A percentile compares a stretch with the other conserved stretches of the same genome.
These are phyloP conservation scores for Gandaritis pyraliata DNA, from an alignment of 2,888 invertebrate genomes.

Conservation along the genomic window DNA sequence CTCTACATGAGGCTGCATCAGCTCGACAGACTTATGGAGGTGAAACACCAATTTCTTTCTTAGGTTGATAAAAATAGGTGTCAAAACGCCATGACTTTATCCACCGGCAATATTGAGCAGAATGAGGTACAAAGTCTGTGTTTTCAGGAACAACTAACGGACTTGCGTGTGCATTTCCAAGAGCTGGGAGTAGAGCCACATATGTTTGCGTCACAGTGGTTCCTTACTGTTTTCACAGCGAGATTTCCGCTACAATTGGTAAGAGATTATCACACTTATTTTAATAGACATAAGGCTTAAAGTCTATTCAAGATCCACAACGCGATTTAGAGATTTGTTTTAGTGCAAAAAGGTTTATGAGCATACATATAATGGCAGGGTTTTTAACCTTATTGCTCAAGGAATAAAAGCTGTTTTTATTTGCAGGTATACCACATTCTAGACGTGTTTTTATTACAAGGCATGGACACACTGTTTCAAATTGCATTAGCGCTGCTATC, in stretches of 20 bases:
- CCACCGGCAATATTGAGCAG: neutral
- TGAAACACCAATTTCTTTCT: slow-evolving; percentile 53
- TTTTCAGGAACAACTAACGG: slow-evolving; percentile 91
- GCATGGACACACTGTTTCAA: slow-evolving; percentile 97
- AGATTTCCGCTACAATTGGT: slow-evolving; percentile 97
- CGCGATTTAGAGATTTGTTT: no score
- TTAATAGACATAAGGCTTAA: neutral
- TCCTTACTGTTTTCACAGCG: slow-evolving; percentile 99
- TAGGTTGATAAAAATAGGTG: neutral
- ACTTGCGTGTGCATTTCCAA: slow-evolving; percentile 92
- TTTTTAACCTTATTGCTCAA: neutral
- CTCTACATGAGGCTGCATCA: slow-evolving; percentile 98
- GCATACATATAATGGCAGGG: no score
- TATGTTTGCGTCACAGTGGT: slow-evolving; percentile 99
- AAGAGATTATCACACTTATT: slow-evolving; percentile 38
- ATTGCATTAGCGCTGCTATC: slow-evolving; percentile 96
- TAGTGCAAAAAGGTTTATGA: no score
- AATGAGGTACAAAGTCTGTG: slow-evolving; percentile 6
- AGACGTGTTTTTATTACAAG: slow-evolving; percentile 97
- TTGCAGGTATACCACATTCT: slow-evolving; percentile 95
- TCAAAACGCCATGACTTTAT: neutral
- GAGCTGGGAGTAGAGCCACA: slow-evolving; percentile 96
- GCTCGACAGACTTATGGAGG: slow-evolving; percentile 95
- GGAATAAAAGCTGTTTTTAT: neutral
- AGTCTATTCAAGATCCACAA: neutral